phyloP scores from a whole-genome alignment of 2,888 invertebrate species.

The Hesperia comma region DNA sequence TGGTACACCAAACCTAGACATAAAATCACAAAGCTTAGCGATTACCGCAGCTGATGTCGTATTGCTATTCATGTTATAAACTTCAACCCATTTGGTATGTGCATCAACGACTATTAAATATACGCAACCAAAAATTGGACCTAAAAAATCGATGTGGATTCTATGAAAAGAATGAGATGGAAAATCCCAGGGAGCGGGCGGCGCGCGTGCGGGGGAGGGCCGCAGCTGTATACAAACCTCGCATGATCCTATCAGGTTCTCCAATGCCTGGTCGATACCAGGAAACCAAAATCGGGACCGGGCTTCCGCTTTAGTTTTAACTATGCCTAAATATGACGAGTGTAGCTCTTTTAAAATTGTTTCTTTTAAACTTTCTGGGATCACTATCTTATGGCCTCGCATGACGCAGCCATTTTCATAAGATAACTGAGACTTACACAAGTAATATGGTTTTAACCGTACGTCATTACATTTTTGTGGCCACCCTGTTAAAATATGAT shows the following conservation, averaged over 20 bases:
- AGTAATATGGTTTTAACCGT: slow-evolving; percentile 33
- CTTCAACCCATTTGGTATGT: slow-evolving; percentile 43
- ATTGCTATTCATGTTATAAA: slow-evolving; percentile 25
- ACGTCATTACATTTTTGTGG: slow-evolving; percentile 38
- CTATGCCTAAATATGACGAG: slow-evolving; percentile 37
- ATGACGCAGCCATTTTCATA: slow-evolving; percentile 37
- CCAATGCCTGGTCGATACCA: slow-evolving; percentile 35
- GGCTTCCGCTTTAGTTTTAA: slow-evolving; percentile 44
- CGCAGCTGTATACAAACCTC: slow-evolving; percentile 36
- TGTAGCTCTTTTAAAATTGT: slow-evolving; percentile 40
- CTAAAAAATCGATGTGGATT: slow-evolving; percentile 43
- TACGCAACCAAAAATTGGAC: slow-evolving; percentile 35
- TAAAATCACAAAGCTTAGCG: slow-evolving; percentile 15
- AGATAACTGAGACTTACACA: slow-evolving; percentile 41
- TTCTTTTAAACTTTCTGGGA: slow-evolving; percentile 33
- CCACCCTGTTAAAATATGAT: slow-evolving; percentile 7
- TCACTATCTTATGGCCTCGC: slow-evolving; percentile 36
- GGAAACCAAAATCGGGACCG: slow-evolving; percentile 43
- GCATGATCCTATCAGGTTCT: slow-evolving; percentile 31
- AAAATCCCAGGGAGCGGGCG: slow-evolving; percentile 37
- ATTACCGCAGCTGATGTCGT: slow-evolving; percentile 6
- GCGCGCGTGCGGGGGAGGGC: slow-evolving; percentile 38
- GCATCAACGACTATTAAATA: slow-evolving; percentile 44
- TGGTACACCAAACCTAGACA: slow-evolving; percentile 7
- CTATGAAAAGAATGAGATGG: slow-evolving; percentile 35